phyloP scores from a whole-genome alignment of 2,113 vertebrate genomes.

The Tetrao urogallus region DNA sequence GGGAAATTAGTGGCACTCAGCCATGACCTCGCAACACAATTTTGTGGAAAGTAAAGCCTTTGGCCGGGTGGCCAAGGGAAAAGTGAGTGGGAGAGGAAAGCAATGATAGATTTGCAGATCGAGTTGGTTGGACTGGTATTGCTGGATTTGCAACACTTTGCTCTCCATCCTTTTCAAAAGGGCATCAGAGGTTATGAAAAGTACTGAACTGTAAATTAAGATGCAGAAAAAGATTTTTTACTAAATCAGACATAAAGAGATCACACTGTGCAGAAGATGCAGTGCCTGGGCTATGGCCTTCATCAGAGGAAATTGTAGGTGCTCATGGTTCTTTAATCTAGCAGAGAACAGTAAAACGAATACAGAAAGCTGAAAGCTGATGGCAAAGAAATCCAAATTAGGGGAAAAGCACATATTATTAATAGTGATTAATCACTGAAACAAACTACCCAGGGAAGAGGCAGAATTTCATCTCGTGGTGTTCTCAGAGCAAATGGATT shows the following conservation, averaged over 20 bases:
- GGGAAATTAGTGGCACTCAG: neutral
- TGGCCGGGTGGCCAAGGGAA: neutral
- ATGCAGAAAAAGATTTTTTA: conserved; percentile 15
- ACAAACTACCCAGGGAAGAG: conserved; percentile 13
- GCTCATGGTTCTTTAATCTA: neutral
- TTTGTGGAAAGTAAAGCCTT: neutral
- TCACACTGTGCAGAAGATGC: neutral
- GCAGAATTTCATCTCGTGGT: neutral
- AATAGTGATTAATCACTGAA: conserved; percentile 33
- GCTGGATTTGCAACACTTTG: neutral
- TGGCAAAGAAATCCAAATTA: conserved; percentile 1
- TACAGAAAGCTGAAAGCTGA: neutral
- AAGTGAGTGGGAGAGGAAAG: neutral
- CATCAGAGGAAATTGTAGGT: neutral
- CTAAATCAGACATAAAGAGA: conserved; percentile 57
- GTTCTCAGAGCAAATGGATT: neutral
- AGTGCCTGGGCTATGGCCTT: neutral
- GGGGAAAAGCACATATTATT: conserved; percentile 23
- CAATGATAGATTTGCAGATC: neutral
- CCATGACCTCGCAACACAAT: neutral
- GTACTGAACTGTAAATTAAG: neutral
- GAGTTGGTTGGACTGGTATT: neutral
- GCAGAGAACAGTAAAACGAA: neutral
- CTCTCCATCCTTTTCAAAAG: conserved; percentile 36
- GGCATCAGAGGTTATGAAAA: conserved; percentile 27